Percentiles rank a stretch among this genome's conserved stretches.
Conservation (phyloP, 2,113 vertebrate species). For the Piliocolobus tephrosceles region DNA sequence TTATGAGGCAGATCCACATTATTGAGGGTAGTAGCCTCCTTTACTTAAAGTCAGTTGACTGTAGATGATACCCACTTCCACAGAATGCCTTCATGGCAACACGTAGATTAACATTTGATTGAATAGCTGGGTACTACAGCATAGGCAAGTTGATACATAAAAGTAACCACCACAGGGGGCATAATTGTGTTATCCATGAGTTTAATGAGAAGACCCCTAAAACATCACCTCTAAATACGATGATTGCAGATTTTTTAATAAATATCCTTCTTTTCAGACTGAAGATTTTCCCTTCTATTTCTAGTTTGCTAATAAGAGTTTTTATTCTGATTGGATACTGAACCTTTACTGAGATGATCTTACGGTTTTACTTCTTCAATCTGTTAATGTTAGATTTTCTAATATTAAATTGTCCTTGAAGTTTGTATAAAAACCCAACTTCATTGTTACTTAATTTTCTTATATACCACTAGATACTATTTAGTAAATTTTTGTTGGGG, state of each 20-base stretch:
- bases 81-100: not conserved
- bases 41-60: not conserved
- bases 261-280: not conserved
- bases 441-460: not conserved
- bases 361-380: not conserved
- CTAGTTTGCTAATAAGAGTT: not conserved
- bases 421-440: not conserved
- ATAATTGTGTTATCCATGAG: not conserved
- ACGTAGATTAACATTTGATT: not conserved
- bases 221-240: not conserved
- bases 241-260: not conserved
- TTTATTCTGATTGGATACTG: not conserved
- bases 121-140: not conserved
- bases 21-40: not conserved
- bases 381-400: not conserved
- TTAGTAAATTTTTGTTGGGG: not conserved
- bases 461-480: not conserved
- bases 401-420: not conserved
- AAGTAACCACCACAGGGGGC: not conserved
- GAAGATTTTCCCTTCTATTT: not conserved
- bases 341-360: not conserved
- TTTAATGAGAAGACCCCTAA: not conserved
- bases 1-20: not conserved
- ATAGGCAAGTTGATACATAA: not conserved
- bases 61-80: not conserved